Percentiles rank a stretch among this genome's conserved stretches.
Evolutionary conservation across 2,888 invertebrate species (phyloP).

Genomic region (Rhingia rostrata): DNA sequence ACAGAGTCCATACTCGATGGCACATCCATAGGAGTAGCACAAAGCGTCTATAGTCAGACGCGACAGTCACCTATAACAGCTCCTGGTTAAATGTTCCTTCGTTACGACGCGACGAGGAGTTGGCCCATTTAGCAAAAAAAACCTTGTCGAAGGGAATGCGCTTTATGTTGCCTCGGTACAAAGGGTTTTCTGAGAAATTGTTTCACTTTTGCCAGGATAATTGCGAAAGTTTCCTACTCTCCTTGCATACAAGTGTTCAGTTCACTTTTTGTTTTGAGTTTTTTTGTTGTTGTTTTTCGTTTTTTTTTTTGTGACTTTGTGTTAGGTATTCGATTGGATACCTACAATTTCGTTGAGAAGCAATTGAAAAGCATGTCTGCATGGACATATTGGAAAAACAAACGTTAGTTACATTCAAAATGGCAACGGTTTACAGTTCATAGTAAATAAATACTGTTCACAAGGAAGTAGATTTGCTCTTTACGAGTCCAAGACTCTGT

Average conservation of each 20-base stretch:
- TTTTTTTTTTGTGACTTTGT: conserved; percentile 10
- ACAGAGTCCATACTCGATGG: conserved; percentile 17
- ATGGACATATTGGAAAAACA: too few species aligned
- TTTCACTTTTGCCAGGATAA: conserved; percentile 60
- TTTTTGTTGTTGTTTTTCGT: conserved; percentile 28
- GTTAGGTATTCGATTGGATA: conserved; percentile 42
- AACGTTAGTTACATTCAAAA: too few species aligned
- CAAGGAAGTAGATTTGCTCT: too few species aligned
- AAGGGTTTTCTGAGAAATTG: conserved; percentile 62
- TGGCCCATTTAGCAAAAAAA: conserved; percentile 47
- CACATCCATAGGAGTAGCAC: conserved; percentile 20
- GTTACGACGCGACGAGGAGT: conserved; percentile 26
- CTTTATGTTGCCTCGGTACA: conserved; percentile 55
- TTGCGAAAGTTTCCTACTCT: conserved; percentile 68
- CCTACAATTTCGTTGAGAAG: conserved; percentile 17
- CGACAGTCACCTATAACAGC: conserved; percentile 39
- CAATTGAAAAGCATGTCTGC: conserved; percentile 5
- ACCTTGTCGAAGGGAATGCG: conserved; percentile 53
- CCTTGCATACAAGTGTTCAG: conserved; percentile 18
- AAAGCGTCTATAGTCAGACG: conserved; percentile 31
- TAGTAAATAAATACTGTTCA: too few species aligned
- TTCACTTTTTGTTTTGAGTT: conserved; percentile 31
- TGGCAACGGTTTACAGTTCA: too few species aligned
- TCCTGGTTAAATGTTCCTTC: conserved; percentile 35
- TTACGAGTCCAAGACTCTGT: too few species aligned